Conservation (phyloP, 2,797 vertebrate genomes). For the Fistularia commersonii region DNA sequence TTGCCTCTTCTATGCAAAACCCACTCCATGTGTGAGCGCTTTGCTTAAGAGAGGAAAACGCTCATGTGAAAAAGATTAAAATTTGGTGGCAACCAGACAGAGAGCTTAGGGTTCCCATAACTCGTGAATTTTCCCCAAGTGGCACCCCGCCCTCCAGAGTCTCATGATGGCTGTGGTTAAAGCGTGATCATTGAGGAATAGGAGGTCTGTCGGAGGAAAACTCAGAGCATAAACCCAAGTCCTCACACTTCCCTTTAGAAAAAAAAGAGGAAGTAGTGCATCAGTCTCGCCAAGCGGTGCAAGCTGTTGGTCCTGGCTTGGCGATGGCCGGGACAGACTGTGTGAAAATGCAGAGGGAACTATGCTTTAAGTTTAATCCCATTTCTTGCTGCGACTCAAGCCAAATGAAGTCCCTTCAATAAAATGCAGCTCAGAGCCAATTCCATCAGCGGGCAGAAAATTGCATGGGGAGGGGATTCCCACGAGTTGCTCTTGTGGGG, state of each 20-base stretch:
- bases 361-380: background rate
- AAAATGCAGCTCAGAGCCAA: background rate
- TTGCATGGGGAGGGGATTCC: background rate
- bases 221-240: conserved; percentile 10
- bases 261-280: background rate
- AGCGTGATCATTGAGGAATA: too few relatives aligned
- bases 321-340: background rate
- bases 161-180: too few relatives aligned
- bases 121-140: too few relatives aligned
- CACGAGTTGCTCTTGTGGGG: background rate
- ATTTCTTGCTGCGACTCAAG: background rate
- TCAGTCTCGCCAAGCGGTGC: background rate
- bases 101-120: background rate
- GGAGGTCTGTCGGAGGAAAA: too few relatives aligned
- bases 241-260: background rate
- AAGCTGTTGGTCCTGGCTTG: background rate
- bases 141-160: too few relatives aligned
- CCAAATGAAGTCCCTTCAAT: background rate
- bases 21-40: background rate
- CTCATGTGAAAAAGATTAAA: background rate
- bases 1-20: background rate
- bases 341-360: background rate
- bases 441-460: background rate
- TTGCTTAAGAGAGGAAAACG: background rate
- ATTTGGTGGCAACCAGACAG: background rate